phyloP scores from a whole-genome alignment of 2,888 invertebrate genomes.

The Drosophila mulleri region DNA sequence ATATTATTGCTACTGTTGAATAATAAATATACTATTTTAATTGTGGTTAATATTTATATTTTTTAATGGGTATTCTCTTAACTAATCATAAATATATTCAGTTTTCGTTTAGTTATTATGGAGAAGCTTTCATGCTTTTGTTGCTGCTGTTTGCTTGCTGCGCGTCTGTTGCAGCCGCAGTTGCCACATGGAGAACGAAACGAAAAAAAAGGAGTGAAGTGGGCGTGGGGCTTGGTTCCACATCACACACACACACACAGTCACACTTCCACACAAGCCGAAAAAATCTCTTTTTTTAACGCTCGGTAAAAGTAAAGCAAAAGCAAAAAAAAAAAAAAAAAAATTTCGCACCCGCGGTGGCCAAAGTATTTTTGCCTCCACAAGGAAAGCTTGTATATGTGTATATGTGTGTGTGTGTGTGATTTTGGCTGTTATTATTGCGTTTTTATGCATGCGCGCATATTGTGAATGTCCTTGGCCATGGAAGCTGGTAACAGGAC shows the following conservation, averaged over 20 bases:
- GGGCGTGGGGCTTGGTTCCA: slow-evolving; percentile 37
- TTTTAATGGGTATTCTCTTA: background rate
- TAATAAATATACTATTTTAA: no score
- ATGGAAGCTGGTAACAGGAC: slow-evolving; percentile 58
- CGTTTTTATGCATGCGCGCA: slow-evolving; percentile 79
- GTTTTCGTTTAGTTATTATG: slow-evolving; percentile 47
- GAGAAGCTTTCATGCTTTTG: slow-evolving; percentile 42
- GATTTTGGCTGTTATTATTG: slow-evolving; percentile 69
- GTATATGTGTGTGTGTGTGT: slow-evolving; percentile 11
- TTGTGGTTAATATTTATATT: background rate
- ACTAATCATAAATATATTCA: background rate
- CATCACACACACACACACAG: slow-evolving; percentile 24
- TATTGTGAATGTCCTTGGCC: slow-evolving; percentile 81
- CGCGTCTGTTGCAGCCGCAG: slow-evolving; percentile 54
- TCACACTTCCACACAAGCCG: slow-evolving; percentile 17
- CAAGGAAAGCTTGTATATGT: slow-evolving; percentile 2
- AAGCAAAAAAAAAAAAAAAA: slow-evolving; percentile 34
- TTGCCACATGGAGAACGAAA: slow-evolving; percentile 49
- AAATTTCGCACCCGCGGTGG: slow-evolving; percentile 72
- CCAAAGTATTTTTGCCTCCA: slow-evolving; percentile 59
- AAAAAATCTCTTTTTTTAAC: slow-evolving; percentile 32
- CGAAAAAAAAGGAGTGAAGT: slow-evolving; percentile 50
- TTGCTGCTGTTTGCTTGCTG: slow-evolving; percentile 23
- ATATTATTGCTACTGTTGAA: no score
- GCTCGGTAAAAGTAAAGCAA: slow-evolving; percentile 37